Percentiles rank a stretch among this genome's conserved stretches.
Conservation (phyloP, 2,888 invertebrate genomes). For the Metacarcinus magister region DNA sequence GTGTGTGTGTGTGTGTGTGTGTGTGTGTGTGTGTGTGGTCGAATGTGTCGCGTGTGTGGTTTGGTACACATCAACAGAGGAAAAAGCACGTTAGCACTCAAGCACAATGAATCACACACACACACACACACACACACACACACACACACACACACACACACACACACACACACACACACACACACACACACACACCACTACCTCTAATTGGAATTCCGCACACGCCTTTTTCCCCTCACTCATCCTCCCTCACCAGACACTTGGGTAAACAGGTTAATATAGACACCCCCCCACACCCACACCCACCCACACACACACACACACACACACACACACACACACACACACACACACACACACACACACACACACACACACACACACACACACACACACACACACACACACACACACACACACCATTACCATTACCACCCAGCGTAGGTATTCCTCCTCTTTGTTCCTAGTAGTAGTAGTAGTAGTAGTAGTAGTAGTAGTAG, state of each 20-base stretch:
- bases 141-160: slow-evolving; percentile 55
- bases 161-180: slow-evolving; percentile 27
- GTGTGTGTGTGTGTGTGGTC: slow-evolving; percentile 17
- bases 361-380: not conserved
- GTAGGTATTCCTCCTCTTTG: not conserved
- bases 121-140: slow-evolving; percentile 22
- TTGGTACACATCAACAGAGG: not conserved
- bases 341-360: slow-evolving; percentile 26
- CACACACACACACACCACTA: slow-evolving; percentile 46
- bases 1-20: slow-evolving; percentile 59
- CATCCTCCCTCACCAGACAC: not conserved
- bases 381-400: too few relatives aligned
- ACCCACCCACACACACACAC: slow-evolving; percentile 19
- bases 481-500: not conserved
- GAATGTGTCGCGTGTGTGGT: not conserved
- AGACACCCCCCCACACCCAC: not conserved
- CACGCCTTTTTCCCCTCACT: slow-evolving; percentile 10
- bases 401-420: too few relatives aligned
- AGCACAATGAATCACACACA: slow-evolving; percentile 40
- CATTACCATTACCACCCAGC: not conserved
- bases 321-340: slow-evolving; percentile 22
- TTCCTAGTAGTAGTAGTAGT: not conserved
- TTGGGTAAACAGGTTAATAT: slow-evolving; percentile 3
- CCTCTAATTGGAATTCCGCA: slow-evolving; percentile 9
- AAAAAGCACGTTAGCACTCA: not conserved